Evolutionary conservation across 2,797 vertebrate species (phyloP), one percentile per base, ranked within the genome.

Genomic region (Rousettus madagascariensis): DNA sequence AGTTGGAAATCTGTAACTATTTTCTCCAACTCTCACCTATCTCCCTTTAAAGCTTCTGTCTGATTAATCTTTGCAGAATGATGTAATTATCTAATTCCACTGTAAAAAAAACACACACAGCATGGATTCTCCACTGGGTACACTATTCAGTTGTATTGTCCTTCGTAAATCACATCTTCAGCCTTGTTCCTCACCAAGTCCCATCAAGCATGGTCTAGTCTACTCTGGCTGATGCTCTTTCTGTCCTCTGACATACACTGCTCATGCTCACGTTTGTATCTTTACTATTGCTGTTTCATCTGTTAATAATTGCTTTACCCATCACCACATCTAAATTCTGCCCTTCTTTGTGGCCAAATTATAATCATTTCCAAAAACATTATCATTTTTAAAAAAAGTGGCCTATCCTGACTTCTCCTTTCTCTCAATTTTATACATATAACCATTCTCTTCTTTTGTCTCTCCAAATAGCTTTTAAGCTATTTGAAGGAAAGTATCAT

Each of bases 11-110:
- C 22, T 80, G 57, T 71, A 69, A 75, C 24, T 55, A 5, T 77
- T 89, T 91, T 63, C 36, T 89, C 46, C 36, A 93, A 28, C 28
- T 85, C 16, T 77, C 6, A 36, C 49, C 3, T 95, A 24, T 91
- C 20, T 91, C 26, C 28, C 17, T 28, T 86, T 72, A 79, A 87
- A 74, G 53, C 57, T 91, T 92, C 68, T 49, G 43, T 84, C 41
- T 57, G 88, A 71, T 90, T 93, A 86, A 85, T 85, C 43, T 43
- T 69, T 88, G 17, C 28, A 68, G 38, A 91, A 88, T 55, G 66
- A 93, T 88, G 46, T 65, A 87, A 87, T 80, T 84, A 57, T 84
- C 57, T 79, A 46, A 77, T 90, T 78, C 36, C 6, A 28, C 68
- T 20, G 4, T 51, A 82, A 12, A 65, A 61, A 61, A 30, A 92